Evolutionary conservation across 2,888 invertebrate species (phyloP), one percentile per base, ranked within the genome.

Genomic region (Ectemnius continuus): DNA sequence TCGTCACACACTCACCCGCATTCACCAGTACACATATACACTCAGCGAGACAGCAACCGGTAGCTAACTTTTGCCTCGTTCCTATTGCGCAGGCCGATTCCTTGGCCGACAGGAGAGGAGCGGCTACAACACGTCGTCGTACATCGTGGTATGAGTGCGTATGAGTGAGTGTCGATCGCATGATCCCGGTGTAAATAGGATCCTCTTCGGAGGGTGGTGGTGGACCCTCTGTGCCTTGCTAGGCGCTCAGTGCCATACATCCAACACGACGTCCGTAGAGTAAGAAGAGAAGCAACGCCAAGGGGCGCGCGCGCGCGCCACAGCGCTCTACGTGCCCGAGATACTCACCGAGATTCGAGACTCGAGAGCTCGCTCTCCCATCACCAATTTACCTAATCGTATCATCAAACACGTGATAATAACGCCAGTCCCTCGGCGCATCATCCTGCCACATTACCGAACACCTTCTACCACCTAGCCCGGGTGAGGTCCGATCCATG

Each of bases 21-120:
- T 45, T 26, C 36, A 46, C 56, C 11, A 6, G 36, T 36, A 36
- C 36, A 36, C 36, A 36, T 23, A 8, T 36, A 23, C 2, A 23
- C 36, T 6, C 36, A 36, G 36, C 36, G 36, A 36, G 36, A 36
- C 52, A 16, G 16, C 52, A 14, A 16, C 52, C 52, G 52, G 52
- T 52, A 52, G 52, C 16, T 52, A 75, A 80, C 65, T 72, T 78
- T 75, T 69, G 8, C 69, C 70, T 64, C 57, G 62, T 83, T 82
- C 68, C 69, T 67, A 72, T 74, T 83, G 74, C 80, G 70, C 82
- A 82, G 82, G 83, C 70, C 77, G 73, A 71, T 66, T 59, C 70
- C 48, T 28, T 61, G 60, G 61, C 23, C 78, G 60, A 36, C 36
- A 36, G 36, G 36, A 36, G 36, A 36, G 36, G 11, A 36, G 36